A percentile compares a stretch with the other conserved stretches of the same genome.
These are phyloP conservation scores for Fopius arisanus DNA, from an alignment of 1,140 invertebrate species.

Conservation along the genomic window DNA sequence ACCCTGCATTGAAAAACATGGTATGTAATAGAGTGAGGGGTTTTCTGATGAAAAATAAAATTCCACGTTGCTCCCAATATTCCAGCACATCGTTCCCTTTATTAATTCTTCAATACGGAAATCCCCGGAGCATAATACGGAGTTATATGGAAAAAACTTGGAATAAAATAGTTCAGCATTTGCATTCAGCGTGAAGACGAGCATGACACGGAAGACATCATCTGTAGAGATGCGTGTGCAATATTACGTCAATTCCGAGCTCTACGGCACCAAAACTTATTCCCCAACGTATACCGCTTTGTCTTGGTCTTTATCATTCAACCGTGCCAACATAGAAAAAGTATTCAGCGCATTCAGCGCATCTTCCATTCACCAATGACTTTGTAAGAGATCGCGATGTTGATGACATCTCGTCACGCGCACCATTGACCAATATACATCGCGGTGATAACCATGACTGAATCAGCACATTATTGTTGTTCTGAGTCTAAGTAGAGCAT, in stretches of 20 bases:
- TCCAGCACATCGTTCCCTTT: neutral
- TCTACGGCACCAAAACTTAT: conserved; percentile 14
- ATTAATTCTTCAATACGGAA: neutral
- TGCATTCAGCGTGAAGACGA: neutral
- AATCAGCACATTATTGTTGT: neutral
- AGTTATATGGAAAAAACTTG: neutral
- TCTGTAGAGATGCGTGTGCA: conserved; percentile 18
- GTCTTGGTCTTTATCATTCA: neutral
- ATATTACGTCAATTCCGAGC: conserved; percentile 21
- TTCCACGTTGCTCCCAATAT: neutral
- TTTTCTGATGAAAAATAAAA: neutral
- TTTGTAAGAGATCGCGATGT: neutral
- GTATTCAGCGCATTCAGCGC: neutral
- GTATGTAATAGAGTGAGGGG: too few relatives aligned
- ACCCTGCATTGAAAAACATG: too few relatives aligned
- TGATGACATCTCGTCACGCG: neutral
- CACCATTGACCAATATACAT: conserved; percentile 6
- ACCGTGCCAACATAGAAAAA: neutral
- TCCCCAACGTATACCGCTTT: neutral
- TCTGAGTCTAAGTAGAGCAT: neutral
- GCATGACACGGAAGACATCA: neutral
- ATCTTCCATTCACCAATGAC: neutral
- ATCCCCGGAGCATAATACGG: neutral
- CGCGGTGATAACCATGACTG: neutral
- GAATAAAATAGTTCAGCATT: neutral